phyloP scores from a whole-genome alignment of 2,113 vertebrate species.

The Microtus oregoni region DNA sequence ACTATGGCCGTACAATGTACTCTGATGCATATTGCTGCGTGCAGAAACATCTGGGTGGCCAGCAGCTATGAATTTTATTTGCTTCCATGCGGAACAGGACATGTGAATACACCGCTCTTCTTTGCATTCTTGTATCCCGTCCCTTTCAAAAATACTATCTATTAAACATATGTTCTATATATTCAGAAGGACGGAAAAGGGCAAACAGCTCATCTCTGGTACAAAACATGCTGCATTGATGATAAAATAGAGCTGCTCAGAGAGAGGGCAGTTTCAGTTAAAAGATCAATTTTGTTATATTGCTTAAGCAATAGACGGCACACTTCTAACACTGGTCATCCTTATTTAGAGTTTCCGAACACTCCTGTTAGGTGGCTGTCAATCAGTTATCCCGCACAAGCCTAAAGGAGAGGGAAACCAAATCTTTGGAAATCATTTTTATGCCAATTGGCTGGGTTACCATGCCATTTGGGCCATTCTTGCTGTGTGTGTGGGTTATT shows the following conservation, averaged over 20 bases:
- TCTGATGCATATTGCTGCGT: slow-evolving; percentile 80
- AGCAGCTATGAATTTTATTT: slow-evolving; percentile 84
- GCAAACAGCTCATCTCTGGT: slow-evolving; percentile 18
- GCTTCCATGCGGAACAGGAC: slow-evolving; percentile 70
- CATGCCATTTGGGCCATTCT: not conserved
- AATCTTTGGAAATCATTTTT: not conserved
- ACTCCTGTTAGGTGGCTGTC: not conserved
- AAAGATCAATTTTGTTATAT: slow-evolving; percentile 14
- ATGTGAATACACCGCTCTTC: slow-evolving; percentile 71
- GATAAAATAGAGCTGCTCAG: slow-evolving; percentile 64
- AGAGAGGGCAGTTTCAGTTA: slow-evolving; percentile 23
- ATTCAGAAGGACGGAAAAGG: slow-evolving; percentile 7
- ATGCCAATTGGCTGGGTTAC: slow-evolving; percentile 27
- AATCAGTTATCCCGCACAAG: not conserved
- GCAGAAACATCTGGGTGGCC: slow-evolving; percentile 84
- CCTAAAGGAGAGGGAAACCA: not conserved
- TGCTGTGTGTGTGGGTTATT: not conserved
- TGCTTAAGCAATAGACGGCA: slow-evolving; percentile 34
- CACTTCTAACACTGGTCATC: slow-evolving; percentile 35
- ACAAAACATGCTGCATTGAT: slow-evolving; percentile 50
- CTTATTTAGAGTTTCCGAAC: slow-evolving; percentile 15
- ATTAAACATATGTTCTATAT: not conserved
- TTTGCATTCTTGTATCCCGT: slow-evolving; percentile 32
- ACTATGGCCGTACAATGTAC: slow-evolving; percentile 76
- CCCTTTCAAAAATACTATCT: slow-evolving; percentile 39